phyloP scores from a whole-genome alignment of 2,113 vertebrate genomes.

The Colius striatus region DNA sequence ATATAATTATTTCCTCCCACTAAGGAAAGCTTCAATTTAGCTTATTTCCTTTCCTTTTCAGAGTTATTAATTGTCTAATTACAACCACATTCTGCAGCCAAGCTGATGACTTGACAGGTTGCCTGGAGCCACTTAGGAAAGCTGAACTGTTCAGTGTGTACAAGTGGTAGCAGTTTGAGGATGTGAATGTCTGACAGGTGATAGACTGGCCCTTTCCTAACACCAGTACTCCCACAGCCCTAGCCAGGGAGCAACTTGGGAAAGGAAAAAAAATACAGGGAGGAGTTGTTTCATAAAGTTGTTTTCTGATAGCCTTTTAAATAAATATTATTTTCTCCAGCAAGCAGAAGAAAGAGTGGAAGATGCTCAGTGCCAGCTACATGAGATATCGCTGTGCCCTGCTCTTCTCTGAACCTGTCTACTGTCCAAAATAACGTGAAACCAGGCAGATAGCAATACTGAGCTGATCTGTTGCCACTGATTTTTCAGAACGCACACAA shows the following conservation, averaged over 20 bases:
- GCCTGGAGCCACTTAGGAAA: constrained; percentile 60
- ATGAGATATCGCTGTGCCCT: rapidly evolving
- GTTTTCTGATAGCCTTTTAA: background rate
- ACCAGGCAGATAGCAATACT: background rate
- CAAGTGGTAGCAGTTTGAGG: background rate
- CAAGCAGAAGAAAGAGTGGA: background rate
- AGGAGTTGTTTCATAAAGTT: rapidly evolving
- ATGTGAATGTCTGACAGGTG: background rate
- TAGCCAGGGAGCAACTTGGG: background rate
- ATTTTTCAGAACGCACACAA: background rate
- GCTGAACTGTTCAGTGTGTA: background rate
- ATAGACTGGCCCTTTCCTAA: background rate
- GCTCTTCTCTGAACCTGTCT: background rate
- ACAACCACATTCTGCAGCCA: constrained; percentile 68
- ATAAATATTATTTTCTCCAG: background rate
- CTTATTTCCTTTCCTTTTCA: constrained; percentile 43
- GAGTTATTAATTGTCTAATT: constrained; percentile 79
- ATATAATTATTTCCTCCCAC: constrained; percentile 71
- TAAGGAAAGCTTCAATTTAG: constrained; percentile 75
- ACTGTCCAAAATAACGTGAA: background rate
- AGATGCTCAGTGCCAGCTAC: background rate
- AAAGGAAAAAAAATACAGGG: background rate
- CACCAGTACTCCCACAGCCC: background rate
- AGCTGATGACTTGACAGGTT: constrained; percentile 61
- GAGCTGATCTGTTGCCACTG: background rate